These are phyloP conservation scores for Drosophila subobscura DNA, from an alignment of 1,140 invertebrate genomes.

Conservation along the genomic window DNA sequence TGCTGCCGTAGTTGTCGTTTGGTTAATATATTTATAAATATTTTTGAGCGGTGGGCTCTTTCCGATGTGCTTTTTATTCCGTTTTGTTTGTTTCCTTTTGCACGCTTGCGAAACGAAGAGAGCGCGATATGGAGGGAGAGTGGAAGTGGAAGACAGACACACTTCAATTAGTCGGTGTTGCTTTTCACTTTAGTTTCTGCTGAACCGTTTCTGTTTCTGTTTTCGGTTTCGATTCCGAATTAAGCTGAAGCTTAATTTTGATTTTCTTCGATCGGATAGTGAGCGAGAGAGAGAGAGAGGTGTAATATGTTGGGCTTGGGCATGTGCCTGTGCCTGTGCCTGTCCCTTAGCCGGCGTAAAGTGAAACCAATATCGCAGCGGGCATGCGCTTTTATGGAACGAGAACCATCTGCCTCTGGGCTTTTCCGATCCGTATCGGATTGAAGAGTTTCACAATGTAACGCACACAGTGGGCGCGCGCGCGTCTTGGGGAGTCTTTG, in stretches of 20 bases:
- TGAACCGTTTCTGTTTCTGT: conserved; percentile 37
- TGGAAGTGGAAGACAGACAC: conserved; percentile 27
- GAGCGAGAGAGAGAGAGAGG: too few relatives aligned
- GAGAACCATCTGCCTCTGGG: conserved; percentile 37
- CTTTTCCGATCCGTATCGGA: conserved; percentile 42
- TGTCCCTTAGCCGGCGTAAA: conserved; percentile 50
- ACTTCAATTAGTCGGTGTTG: conserved; percentile 67
- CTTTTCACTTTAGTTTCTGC: conserved; percentile 66
- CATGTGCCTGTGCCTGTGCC: conserved; percentile 15
- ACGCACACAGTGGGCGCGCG: conserved; percentile 31
- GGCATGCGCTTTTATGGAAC: conserved; percentile 62
- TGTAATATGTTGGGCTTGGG: conserved; percentile 9
- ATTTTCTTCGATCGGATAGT: neutral
- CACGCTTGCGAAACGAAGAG: conserved; percentile 33
- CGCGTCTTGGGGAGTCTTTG: conserved; percentile 30
- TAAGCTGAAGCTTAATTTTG: conserved; percentile 10
- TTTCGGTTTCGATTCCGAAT: conserved; percentile 2
- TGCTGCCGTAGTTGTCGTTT: conserved; percentile 32
- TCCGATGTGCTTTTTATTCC: conserved; percentile 52
- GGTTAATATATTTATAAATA: conserved; percentile 47
- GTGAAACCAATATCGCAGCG: conserved; percentile 38
- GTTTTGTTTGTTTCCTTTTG: conserved; percentile 76
- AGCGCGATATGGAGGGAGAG: too few relatives aligned
- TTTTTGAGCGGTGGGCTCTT: conserved; percentile 33
- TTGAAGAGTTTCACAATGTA: conserved; percentile 34